These are phyloP conservation scores for Phrynosoma blainvillii DNA, from an alignment of 2,113 vertebrate genomes.

Conservation along the genomic window DNA sequence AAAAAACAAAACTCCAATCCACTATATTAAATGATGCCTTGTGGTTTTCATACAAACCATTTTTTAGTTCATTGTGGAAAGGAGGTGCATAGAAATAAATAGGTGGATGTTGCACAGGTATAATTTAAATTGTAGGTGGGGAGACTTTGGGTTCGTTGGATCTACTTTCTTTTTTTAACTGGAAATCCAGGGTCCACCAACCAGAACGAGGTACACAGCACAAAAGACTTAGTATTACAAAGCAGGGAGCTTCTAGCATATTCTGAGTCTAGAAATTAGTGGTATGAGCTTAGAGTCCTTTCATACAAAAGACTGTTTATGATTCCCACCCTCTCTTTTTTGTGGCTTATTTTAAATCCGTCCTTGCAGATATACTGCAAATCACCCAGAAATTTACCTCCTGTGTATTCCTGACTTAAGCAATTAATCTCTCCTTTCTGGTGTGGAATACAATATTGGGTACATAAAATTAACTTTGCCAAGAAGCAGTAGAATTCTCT, in stretches of 20 bases:
- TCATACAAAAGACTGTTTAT: background rate
- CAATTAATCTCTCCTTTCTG: background rate
- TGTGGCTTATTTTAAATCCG: background rate
- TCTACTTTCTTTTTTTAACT: background rate
- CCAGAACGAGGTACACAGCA: background rate
- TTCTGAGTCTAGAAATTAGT: background rate
- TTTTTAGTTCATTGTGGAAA: background rate
- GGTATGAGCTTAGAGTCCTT: background rate
- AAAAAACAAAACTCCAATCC: background rate
- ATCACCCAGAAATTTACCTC: background rate
- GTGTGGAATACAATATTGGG: background rate
- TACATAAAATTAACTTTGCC: background rate
- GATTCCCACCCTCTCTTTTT: background rate
- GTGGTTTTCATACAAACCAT: background rate
- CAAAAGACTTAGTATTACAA: background rate
- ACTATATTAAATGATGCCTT: background rate
- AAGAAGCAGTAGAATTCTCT: background rate
- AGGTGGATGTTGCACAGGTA: background rate
- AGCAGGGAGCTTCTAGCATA: background rate
- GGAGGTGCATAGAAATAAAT: background rate
- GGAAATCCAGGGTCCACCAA: background rate
- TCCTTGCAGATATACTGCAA: background rate
- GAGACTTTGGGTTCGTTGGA: background rate
- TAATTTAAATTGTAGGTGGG: background rate
- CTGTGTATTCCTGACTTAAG: background rate